Base-by-base conservation (phyloP, 2,888 invertebrate genomes). In the Cheilosia soror region DNA sequence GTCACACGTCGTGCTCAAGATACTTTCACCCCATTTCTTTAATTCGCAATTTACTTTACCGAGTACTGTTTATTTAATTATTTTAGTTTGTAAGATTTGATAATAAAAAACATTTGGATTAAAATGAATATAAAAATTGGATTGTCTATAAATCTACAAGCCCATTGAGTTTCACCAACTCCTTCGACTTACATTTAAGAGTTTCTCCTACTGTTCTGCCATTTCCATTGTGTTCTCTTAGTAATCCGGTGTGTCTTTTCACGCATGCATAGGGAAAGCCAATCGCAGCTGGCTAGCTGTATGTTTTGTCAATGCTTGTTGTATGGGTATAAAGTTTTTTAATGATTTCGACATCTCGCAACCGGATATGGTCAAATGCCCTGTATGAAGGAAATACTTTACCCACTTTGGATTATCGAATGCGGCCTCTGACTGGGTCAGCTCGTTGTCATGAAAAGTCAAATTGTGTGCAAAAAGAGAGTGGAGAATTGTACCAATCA, bases 341-440 rank as follows among this genome's bases (percentile, higher is more conserved):
- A 99, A 93, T 0, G 98, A 98, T 92, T 99, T 99, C 0, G 99
- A 99, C 99, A 99, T 99, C 93, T 99, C 99, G 93, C 99, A 99
- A 7, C 99, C 99, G 1, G 97, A 95, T 88, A 99, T 99, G 0
- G 98, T 98, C 37, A 99, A 93, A 92, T 99, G 99, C 0, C 99
- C 99, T 0, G 99, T 97, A 93, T 99, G 99, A 1, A 99, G 93
- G 91, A 99, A 99, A 92, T 99, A 99, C 89, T 97, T 96, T 7
- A 99, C 98, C 99, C 99, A 99, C 89, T 97, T 95, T 11, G 97
- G 95, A 89, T 96, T 95, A 89, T 96, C 95, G 90, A 95, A 99
- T 90, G 98, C 96, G 0, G 99, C 99, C 93, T 99, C 99, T 79
- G 98, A 96, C 92, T 99, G 99, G 0, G 99, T 99, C 63, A 99